Base-by-base conservation (phyloP, 2,113 vertebrate genomes). In the Tenrec ecaudatus region DNA sequence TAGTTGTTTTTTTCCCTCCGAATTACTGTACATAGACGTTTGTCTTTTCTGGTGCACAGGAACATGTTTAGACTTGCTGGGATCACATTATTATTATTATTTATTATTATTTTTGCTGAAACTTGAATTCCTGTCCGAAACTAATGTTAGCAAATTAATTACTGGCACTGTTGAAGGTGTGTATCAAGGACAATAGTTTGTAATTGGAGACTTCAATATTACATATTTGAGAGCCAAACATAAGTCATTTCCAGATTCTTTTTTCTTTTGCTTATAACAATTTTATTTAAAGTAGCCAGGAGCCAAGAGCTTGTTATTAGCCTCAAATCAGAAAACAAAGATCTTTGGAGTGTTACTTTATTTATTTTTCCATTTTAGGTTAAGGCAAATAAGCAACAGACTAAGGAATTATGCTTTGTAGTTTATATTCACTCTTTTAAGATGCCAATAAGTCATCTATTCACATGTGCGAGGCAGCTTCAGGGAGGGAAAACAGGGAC, bases 381-480 rank as follows among this genome's bases (percentile, higher is more conserved):
- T 89, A 94, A 95, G 69, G 64, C 88, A 53, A 53, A 53, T 53
- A 53, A 53, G 47, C 47, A 53, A 53, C 47, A 53, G 47, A 53
- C 47, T 96, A 93, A 92, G 96, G 95, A 96, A 20, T 84, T 94
- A 92, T 93, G 97, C 47, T 91, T 75, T 87, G 71, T 95, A 90
- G 83, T 94, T 93, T 88, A 94, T 86, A 19, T 83, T 91, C 22
- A 71, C 15, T 90, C 29, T 68, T 89, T 47, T 31, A 4, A 47
- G 80, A 80, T 82, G 43, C 22, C 27, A 76, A 85, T 20, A 88
- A 91, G 3, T 90, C 88, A 7, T 75, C 68, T 91, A 3, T 31
- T 92, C 29, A 29, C 31, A 40, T 79, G 73, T 66, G 40, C 6
- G 71, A 89, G 47, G 66, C 22, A 17, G 78, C 22, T 62, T 57